Evolutionary conservation across 2,113 vertebrate genomes (phyloP), one percentile per base, ranked within the genome.

Genomic region (Geococcyx californianus): DNA sequence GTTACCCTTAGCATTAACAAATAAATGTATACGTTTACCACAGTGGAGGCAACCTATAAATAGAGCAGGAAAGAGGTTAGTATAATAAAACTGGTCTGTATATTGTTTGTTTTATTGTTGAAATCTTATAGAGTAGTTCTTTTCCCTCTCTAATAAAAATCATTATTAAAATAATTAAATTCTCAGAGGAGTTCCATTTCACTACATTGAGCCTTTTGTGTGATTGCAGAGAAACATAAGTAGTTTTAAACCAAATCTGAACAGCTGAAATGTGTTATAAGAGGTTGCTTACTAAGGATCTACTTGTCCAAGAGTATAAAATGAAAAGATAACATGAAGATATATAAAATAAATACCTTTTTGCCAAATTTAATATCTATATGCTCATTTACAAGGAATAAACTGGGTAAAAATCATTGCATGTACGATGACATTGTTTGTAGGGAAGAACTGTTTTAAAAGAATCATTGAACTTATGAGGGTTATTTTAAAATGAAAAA

Each of bases 291-390:
- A 89, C n/a, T 75, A 93, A 93, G 56, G 25, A 79, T 87, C 93
- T 54, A 42, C 66, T 90, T 91, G 89, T 91, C 47, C 44, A 45
- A 58, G 42, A 84, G 58, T 93, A 69, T 96, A 84, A 95, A 95
- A 78, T 52, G 7, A 75, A 95, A 91, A 85, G 11, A 54, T 83
- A 81, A 85, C 29, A 93, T 40, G n/a, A 94, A 28, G 33, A 29
- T 91, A 92, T 23, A 64, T 94, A 68, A 91, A 93, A 82, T 63
- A 90, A 94, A 38, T 93, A 84, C 31, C 1, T 73, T 83, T 75
- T 62, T 83, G 69, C 69, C 21, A 75, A 94, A 88, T 86, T 95
- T 84, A 62, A 76, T 95, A 83, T 74, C 70, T 17, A 91, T 93
- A 59, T 17, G 18, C 36, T 80, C 21, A 34, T 84, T 87, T 76